Evolutionary conservation across 2,888 invertebrate genomes (phyloP).

Genomic region (Agelastica alni): DNA sequence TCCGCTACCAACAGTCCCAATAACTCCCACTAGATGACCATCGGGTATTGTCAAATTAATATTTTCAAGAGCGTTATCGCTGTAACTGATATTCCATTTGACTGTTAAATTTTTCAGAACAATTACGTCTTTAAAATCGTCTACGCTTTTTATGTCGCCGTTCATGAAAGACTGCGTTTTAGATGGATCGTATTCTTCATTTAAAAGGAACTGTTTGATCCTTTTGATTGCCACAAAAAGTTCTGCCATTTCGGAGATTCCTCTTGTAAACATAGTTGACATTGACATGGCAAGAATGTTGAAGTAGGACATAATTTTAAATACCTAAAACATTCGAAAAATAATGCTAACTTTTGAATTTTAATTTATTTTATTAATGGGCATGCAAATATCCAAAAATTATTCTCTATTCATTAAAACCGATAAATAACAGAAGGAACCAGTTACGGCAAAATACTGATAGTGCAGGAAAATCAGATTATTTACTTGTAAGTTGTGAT

Average conservation of each 20-base stretch:
- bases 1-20: slow-evolving; percentile 65
- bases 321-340: slow-evolving; percentile 48
- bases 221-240: slow-evolving; percentile 56
- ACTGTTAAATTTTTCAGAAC: slow-evolving; percentile 45
- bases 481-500: too few relatives aligned
- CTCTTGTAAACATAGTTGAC: slow-evolving; percentile 61
- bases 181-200: slow-evolving; percentile 43
- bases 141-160: slow-evolving; percentile 30
- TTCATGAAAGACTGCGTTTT: slow-evolving; percentile 32
- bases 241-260: slow-evolving; percentile 57
- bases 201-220: slow-evolving; percentile 51
- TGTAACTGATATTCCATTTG: slow-evolving; percentile 48
- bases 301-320: slow-evolving; percentile 62
- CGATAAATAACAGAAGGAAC: too few relatives aligned
- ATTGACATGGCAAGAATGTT: slow-evolving; percentile 61
- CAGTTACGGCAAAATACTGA: too few relatives aligned
- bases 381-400: too few relatives aligned
- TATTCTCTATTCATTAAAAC: too few relatives aligned
- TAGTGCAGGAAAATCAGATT: too few relatives aligned
- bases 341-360: too few relatives aligned
- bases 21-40: slow-evolving; percentile 58
- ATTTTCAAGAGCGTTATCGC: slow-evolving; percentile 48
- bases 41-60: slow-evolving; percentile 45
- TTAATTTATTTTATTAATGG: too few relatives aligned
- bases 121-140: slow-evolving; percentile 36